These are phyloP conservation scores for Polydrusus pterygomalis DNA, from an alignment of 2,888 invertebrate genomes.

Conservation along the genomic window DNA sequence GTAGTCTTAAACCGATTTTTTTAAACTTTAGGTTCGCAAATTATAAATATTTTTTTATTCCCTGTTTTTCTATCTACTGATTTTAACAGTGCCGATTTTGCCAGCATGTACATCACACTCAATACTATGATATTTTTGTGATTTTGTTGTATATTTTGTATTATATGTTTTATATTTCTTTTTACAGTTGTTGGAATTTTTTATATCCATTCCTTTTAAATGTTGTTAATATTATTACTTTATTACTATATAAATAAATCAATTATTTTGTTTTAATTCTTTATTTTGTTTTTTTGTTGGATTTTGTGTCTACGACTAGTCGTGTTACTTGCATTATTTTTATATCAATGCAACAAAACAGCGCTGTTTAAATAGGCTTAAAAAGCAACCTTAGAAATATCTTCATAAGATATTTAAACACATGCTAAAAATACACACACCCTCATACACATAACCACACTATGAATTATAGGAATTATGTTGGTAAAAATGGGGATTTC, in stretches of 20 bases:
- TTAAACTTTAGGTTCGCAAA: neutral
- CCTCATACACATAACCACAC: too few relatives aligned
- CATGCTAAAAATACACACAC: too few relatives aligned
- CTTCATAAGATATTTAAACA: too few relatives aligned
- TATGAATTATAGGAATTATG: too few relatives aligned
- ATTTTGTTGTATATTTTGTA: constrained; percentile 54
- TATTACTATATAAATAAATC: constrained; percentile 46
- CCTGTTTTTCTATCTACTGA: neutral
- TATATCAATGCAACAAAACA: too few relatives aligned
- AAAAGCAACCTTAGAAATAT: too few relatives aligned
- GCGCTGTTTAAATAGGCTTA: too few relatives aligned
- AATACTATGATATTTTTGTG: constrained; percentile 50
- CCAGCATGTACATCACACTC: constrained; percentile 26
- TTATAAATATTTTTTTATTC: neutral
- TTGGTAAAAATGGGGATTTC: too few relatives aligned
- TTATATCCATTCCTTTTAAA: constrained; percentile 48
- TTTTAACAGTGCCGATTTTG: constrained; percentile 31
- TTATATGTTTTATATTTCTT: constrained; percentile 50
- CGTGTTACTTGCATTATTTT: too few relatives aligned
- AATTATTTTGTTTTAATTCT: constrained; percentile 46
- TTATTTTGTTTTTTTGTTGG: constrained; percentile 34
- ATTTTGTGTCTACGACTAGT: constrained; percentile 5
- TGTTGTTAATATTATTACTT: constrained; percentile 54
- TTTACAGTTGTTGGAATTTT: constrained; percentile 54
- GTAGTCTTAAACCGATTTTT: neutral